Percentiles rank a stretch among this genome's conserved stretches.
Conservation (phyloP, 2,113 vertebrate genomes). For the Cephalophus harveyi region DNA sequence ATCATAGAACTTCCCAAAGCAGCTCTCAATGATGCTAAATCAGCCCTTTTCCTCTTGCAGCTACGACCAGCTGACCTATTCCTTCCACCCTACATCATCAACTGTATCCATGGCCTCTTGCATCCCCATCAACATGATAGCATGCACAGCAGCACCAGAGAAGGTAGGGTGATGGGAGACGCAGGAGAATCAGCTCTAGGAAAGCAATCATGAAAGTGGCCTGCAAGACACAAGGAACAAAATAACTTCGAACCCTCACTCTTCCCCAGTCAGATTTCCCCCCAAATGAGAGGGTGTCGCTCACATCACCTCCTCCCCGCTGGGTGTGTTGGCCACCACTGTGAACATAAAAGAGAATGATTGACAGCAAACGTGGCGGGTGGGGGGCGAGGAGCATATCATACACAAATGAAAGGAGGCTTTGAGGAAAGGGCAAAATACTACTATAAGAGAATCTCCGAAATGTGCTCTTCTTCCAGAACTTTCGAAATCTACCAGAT, state of each 20-base stretch:
- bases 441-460: not conserved
- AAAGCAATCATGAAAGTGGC: not conserved
- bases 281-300: not conserved
- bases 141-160: not conserved
- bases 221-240: not conserved
- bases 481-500: not conserved
- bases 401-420: not conserved
- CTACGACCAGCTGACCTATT: not conserved
- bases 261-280: not conserved
- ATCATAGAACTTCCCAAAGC: not conserved
- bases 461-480: not conserved
- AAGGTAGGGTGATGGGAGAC: not conserved
- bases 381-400: fast-evolving
- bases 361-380: not conserved
- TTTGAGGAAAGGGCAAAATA: not conserved
- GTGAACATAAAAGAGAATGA: not conserved
- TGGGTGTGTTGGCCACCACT: not conserved
- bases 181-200: not conserved
- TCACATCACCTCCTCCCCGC: not conserved
- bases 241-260: not conserved
- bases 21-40: not conserved
- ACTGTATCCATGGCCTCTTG: not conserved
- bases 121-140: not conserved
- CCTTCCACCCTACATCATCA: not conserved
- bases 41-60: not conserved